Evolutionary conservation across 92 coral and sea anemone species (phyloP), one percentile per base, ranked within the genome.

Genomic region (Pocillopora grandis): DNA sequence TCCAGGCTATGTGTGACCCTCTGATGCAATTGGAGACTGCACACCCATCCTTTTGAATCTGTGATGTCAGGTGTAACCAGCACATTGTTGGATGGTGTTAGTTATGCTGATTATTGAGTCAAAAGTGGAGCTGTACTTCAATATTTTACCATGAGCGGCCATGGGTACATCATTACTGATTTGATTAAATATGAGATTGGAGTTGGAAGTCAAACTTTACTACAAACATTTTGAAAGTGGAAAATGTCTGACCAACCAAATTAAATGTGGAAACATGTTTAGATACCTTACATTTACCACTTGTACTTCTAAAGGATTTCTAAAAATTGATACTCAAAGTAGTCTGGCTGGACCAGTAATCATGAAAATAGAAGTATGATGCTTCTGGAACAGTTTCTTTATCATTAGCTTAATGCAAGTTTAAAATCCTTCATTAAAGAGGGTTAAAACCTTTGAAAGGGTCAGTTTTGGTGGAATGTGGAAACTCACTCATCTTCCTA

Each of bases 271-370:
- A 58, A 4, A 16, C 58, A 33, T 23, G 16, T 68, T 68, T 31
- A 58, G 77, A 18, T 21, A n/a, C 35, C 66, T 56, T 31, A 15
- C 61, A 72, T 31, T 70, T 81, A 71, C 85, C 85, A 71, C 78
- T 18, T 81, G 85, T 70, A 59, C 85, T 71, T 81, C 77, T 71
- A 36, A 23, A 79, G 1, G 60, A 77, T 23, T 72, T 78, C 7
- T 2, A 60, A 31, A 56, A 78, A 42, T 11, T 31, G 31, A 23
- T 17, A 52, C 62, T 33, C 20, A 37, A 17, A 33, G 57, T 57
- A 23, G 62, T 27, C 35, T 79, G 74, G 63, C 62, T 20, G 83
- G 74, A 57, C 57, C 76, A 58, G 58, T 27, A 80, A 57, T 55
- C 42, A 65, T 57, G 55, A 12, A 13, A 62, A 11, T 67, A 59